Evolutionary conservation across 64 coral and sea anemone genomes (phyloP).

Genomic region (Porites australiensis): DNA sequence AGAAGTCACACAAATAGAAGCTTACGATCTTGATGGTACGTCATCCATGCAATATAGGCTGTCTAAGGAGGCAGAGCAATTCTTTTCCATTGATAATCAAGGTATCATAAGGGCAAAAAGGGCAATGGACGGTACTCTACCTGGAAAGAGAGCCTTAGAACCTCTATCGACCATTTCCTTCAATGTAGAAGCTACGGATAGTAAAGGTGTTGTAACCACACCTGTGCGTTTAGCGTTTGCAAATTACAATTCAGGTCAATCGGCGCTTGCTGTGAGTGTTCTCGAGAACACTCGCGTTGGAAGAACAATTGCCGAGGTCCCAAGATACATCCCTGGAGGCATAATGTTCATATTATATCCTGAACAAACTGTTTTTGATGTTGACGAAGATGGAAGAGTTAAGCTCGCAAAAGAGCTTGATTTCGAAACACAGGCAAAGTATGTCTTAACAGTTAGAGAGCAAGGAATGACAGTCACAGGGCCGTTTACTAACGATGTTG

Average conservation of each 20-base stretch:
- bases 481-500: constrained; percentile 43
- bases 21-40: constrained; percentile 72
- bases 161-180: constrained; percentile 60
- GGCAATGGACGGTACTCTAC: constrained; percentile 35
- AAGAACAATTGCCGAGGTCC: constrained; percentile 41
- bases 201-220: constrained; percentile 45
- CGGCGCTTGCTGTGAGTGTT: constrained; percentile 54
- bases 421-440: constrained; percentile 75
- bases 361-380: constrained; percentile 47
- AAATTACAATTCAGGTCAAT: constrained; percentile 57
- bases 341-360: constrained; percentile 71
- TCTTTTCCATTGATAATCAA: constrained; percentile 74
- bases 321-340: constrained; percentile 79
- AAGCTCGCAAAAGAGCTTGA: constrained; percentile 32
- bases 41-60: constrained; percentile 69
- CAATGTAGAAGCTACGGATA: constrained; percentile 59
- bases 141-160: constrained; percentile 21
- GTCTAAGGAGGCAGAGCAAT: constrained; percentile 68
- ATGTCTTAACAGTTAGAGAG: constrained; percentile 73
- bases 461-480: constrained; percentile 13
- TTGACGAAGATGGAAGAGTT: constrained; percentile 70
- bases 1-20: constrained; percentile 72
- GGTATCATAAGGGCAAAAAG: constrained; percentile 66
- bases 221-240: constrained; percentile 73
- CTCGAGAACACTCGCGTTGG: constrained; percentile 68